Evolutionary conservation across 2,113 vertebrate species (phyloP), one percentile per base, ranked within the genome.

Genomic region (Aegotheles bennettii): DNA sequence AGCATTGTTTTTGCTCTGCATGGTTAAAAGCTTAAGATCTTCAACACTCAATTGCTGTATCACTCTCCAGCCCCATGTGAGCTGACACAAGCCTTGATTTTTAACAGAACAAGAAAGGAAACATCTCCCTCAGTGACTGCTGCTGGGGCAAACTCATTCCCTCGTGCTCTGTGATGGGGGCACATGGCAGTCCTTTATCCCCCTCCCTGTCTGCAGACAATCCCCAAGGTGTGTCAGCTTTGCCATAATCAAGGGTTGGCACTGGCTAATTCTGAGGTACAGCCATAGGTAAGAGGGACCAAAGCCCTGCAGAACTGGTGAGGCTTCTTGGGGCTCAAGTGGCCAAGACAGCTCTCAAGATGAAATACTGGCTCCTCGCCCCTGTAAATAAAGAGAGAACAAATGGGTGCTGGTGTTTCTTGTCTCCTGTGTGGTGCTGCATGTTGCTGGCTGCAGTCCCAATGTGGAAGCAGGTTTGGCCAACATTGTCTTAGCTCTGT

Each of bases 301-400:
- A 38, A 45, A 89, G 56, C 43, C 48, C 69, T 57, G 54, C 47
- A 42, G 69, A 70, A 63, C 45, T 84, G 51, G 4, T 33, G 42
- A 61, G 42, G 56, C 43, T 84, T 87, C 53, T 78, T 21, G 14
- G 63, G 45, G 28, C 54, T 78, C 57, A 43, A 71, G 47, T 33
- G 73, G 43, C 35, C 15, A 54, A 60, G 76, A 61, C 12, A 19
- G 57, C 31, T 64, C 60, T 91, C 38, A 59, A 79, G 68, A 29
- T 70, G 28, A 86, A 95, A 65, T n/a, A 40, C 51, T 57, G 36
- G 79, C 63, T 91, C 71, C 29, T 78, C 77, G 86, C 42, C 68
- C 57, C 2, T 1, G 35, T 90, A 73, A 96, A 97, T 95, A 97
- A 95, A 95, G 85, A 83, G 40, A 71, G 70, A 86, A 67, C 33